Base-by-base conservation (phyloP, 1,140 invertebrate species). In the Limonius californicus region DNA sequence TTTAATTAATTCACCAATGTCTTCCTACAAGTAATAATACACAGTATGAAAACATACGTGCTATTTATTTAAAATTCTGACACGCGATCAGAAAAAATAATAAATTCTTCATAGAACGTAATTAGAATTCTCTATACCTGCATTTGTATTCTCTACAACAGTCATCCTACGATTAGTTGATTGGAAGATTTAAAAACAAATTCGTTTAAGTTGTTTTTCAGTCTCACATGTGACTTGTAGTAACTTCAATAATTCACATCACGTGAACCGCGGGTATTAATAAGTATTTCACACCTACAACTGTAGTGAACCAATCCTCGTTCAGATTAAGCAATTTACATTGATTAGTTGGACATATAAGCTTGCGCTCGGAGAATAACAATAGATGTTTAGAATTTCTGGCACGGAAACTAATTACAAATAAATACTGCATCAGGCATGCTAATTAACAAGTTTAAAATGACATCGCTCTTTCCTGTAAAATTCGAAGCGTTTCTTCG, bases 271-370 rank as follows among this genome's bases (percentile, higher is more conserved):
- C 45, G 20, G 45, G 45, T 50, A 50, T 50, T 50, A 50, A 50
- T 50, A 50, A 18, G 16, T 21, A 50, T 50, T 50, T 50, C 45
- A 50, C 45, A 50, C 45, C 45, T 50, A 50, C 45, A 50, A 11
- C 20, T 8, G n/a, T 21, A 21, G 4, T 2, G 9, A 50, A 18
- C 42, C 42, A 45, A 45, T 45, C 4, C 42, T 45, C 42, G 16
- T 21, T 21, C 16, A 18, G 15, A 50, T 50, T 50, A 50, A 50
- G 45, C 20, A 50, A 50, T 50, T 50, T 50, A n/a, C 14, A 18
- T 50, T 50, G 45, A 50, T 50, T 50, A 19, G 16, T 50, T 50
- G 8, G 4, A 18, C 12, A 2, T 45, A 45, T 12, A 45, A 45
- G 16, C 42, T 15, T 6, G 42, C 12, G n/a, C 42, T 45, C 6